Evolutionary conservation across 2,797 vertebrate genomes (phyloP).

Genomic region (Pipistrellus pygmaeus): DNA sequence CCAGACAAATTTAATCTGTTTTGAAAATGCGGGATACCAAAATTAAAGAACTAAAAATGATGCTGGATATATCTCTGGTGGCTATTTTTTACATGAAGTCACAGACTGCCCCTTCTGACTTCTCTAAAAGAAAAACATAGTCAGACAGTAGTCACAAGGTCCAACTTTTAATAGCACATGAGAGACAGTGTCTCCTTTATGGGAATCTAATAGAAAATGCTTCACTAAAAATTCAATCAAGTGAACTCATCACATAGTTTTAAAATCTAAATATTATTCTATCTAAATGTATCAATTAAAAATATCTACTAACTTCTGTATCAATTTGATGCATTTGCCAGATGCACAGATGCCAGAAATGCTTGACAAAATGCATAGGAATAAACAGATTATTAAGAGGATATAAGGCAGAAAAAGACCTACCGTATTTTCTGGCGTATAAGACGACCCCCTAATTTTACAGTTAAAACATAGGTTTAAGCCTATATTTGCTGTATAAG

Average conservation of each 20-base stretch:
- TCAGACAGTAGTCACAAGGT: constrained; percentile 76
- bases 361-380: neutral
- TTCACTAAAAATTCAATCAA: constrained; percentile 53
- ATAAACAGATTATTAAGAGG: constrained; percentile 34
- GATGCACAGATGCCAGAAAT: constrained; percentile 24
- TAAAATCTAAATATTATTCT: constrained; percentile 39
- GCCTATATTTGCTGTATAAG: too few species aligned
- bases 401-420: neutral
- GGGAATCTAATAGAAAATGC: constrained; percentile 51
- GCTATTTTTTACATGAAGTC: constrained; percentile 78
- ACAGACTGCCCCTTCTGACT: constrained; percentile 74
- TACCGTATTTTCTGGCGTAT: too few species aligned
- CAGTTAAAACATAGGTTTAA: too few species aligned
- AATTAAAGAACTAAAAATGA: constrained; percentile 83
- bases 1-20: constrained; percentile 75
- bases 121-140: constrained; percentile 73
- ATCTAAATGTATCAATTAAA: neutral
- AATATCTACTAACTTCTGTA: constrained; percentile 28
- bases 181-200: constrained; percentile 59
- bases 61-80: constrained; percentile 60
- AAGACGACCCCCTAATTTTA: too few species aligned
- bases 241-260: constrained; percentile 6
- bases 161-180: constrained; percentile 78
- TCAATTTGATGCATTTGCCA: neutral
- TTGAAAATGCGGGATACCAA: constrained; percentile 74